These are phyloP conservation scores for Ianthella basta DNA, from an alignment of 37 sponge, comb jelly and placozoan species.

Conservation along the genomic window DNA sequence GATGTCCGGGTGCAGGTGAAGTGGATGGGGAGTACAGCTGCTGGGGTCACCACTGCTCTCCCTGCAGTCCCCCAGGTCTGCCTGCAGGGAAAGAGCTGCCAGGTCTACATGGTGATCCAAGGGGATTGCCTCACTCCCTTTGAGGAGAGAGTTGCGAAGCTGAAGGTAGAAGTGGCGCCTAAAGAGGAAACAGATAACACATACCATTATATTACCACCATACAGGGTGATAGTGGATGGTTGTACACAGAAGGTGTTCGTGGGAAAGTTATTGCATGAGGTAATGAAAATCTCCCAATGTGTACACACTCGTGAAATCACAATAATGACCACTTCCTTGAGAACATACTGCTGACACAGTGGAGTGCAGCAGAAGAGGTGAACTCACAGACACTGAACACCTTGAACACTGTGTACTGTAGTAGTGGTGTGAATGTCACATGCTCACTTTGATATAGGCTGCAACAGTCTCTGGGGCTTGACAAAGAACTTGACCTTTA, in stretches of 20 bases:
- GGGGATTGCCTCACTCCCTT: constrained; percentile 43
- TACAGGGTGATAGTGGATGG: too few species aligned
- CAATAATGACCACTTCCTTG: too few species aligned
- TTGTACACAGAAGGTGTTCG: too few species aligned
- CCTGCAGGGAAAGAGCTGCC: constrained; percentile 64
- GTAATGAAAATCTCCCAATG: too few species aligned
- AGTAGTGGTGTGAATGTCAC: constrained; percentile 5
- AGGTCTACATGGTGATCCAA: constrained; percentile 1
- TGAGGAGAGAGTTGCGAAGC: constrained; percentile 49
- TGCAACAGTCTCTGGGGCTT: constrained; percentile 78
- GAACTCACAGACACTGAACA: neutral
- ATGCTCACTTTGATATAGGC: constrained; percentile 61
- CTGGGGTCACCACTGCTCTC: neutral
- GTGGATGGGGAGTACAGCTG: neutral
- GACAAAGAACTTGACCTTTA: constrained; percentile 79
- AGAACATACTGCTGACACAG: too few species aligned
- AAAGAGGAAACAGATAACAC: neutral
- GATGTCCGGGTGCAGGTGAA: constrained; percentile 7
- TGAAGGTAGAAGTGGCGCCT: constrained; percentile 71
- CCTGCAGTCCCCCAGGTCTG: constrained; percentile 69
- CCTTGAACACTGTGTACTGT: too few species aligned
- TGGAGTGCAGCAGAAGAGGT: too few species aligned
- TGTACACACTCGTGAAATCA: too few species aligned
- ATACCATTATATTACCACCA: too few species aligned
- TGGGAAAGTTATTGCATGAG: too few species aligned